Conservation (phyloP, 2,888 invertebrate genomes). For the Melanchra persicariae region DNA sequence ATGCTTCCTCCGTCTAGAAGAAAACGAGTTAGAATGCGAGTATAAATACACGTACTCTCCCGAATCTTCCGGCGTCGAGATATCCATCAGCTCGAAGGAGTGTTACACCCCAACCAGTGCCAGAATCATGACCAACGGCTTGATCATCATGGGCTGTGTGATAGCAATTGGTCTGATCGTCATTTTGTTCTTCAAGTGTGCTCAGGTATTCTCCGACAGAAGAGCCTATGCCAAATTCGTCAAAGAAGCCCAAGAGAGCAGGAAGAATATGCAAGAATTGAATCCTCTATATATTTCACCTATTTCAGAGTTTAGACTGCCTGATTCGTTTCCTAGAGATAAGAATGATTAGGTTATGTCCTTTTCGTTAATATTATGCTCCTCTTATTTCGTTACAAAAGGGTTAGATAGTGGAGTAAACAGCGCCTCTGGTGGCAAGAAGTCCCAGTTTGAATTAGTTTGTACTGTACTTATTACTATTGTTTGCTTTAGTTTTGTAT, state of each 20-base stretch:
- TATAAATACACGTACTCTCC: conserved; percentile 84
- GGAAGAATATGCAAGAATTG: conserved; percentile 82
- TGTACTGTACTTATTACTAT: conserved; percentile 22
- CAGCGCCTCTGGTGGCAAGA: conserved; percentile 9
- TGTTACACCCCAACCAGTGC: conserved; percentile 83
- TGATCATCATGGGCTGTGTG: conserved; percentile 85
- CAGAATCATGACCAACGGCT: conserved; percentile 77
- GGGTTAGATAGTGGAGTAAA: background rate
- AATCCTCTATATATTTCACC: conserved; percentile 93
- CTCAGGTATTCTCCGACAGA: conserved; percentile 87
- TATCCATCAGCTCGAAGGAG: conserved; percentile 79
- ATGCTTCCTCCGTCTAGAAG: conserved; percentile 80
- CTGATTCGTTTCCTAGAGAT: conserved; percentile 87
- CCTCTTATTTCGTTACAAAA: background rate
- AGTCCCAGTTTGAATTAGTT: background rate
- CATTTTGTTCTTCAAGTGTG: conserved; percentile 82
- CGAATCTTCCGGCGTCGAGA: conserved; percentile 79
- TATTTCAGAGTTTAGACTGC: conserved; percentile 89
- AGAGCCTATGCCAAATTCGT: conserved; percentile 89
- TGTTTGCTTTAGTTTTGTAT: conserved; percentile 20
- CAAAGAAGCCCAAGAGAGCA: conserved; percentile 84
- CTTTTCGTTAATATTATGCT: background rate
- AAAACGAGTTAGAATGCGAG: conserved; percentile 80
- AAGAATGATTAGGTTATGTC: conserved; percentile 74
- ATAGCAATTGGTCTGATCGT: conserved; percentile 85